Conservation (phyloP, 2,888 invertebrate species). For the Stictocephala bisonia region DNA sequence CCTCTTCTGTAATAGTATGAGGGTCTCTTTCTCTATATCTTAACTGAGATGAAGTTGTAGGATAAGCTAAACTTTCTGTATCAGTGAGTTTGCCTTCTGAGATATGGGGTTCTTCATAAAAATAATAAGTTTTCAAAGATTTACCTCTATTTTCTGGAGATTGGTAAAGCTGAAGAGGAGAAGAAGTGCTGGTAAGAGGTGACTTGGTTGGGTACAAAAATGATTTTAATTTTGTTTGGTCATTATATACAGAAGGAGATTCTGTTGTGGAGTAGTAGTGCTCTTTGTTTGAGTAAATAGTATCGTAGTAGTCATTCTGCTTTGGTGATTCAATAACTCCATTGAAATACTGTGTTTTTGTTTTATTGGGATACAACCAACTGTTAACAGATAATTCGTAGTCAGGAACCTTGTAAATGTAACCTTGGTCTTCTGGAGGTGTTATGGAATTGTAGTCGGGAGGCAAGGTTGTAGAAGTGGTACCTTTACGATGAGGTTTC, state of each 20-base stretch:
- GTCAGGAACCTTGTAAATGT: slow-evolving; percentile 38
- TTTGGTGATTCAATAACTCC: slow-evolving; percentile 10
- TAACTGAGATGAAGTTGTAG: slow-evolving; percentile 11
- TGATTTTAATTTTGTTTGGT: slow-evolving; percentile 24
- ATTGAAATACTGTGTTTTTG: slow-evolving; percentile 16
- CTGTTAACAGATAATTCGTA: slow-evolving; percentile 46
- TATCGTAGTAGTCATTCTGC: slow-evolving; percentile 31
- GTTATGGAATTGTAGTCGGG: slow-evolving; percentile 42
- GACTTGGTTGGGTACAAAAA: slow-evolving; percentile 25
- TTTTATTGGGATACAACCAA: slow-evolving; percentile 47
- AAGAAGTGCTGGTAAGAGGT: slow-evolving; percentile 14
- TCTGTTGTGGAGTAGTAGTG: slow-evolving; percentile 38
- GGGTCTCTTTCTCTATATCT: slow-evolving; percentile 6
- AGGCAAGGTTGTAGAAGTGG: slow-evolving; percentile 24
- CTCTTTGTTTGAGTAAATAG: slow-evolving; percentile 28
- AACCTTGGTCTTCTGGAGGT: slow-evolving; percentile 22
- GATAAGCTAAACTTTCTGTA: slow-evolving; percentile 26
- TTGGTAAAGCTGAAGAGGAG: slow-evolving; percentile 32
- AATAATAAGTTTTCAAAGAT: slow-evolving; percentile 70
- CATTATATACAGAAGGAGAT: slow-evolving; percentile 13
- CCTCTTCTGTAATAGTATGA: slow-evolving; percentile 28
- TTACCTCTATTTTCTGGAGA: slow-evolving; percentile 41
- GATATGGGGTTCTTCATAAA: slow-evolving; percentile 70
- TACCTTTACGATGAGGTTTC: slow-evolving; percentile 48
- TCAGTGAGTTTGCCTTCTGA: slow-evolving; percentile 36